Conservation (phyloP, 2,113 vertebrate species). For the Sebastes schlegelii region DNA sequence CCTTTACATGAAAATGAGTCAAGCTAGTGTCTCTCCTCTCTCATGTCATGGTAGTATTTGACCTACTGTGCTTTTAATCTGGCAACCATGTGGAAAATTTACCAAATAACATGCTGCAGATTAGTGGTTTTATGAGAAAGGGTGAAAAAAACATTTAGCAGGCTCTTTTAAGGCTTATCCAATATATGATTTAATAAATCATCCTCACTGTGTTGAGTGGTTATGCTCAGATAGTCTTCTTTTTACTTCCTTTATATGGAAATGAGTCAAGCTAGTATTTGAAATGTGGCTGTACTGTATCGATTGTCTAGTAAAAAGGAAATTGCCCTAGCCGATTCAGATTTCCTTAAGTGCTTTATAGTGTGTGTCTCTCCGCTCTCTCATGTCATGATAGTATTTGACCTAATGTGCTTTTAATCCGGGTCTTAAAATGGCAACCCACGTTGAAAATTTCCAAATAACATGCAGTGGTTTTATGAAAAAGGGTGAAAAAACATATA, state of each 20-base stretch:
- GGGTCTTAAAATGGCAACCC: no score
- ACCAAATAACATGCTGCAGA: neutral
- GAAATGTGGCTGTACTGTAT: neutral
- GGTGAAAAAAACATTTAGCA: neutral
- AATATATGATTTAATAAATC: neutral
- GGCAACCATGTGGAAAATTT: conserved; percentile 22
- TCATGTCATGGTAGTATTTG: conserved; percentile 2
- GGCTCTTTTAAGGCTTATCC: neutral
- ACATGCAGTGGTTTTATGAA: neutral
- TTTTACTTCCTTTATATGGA: neutral
- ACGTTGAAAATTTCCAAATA: no score
- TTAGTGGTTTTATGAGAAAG: neutral
- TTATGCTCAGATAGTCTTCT: neutral
- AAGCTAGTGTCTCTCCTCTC: neutral
- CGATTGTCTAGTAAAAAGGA: conserved; percentile 12
- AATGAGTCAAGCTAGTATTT: neutral
- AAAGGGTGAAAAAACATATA: neutral
- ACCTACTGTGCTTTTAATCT: conserved; percentile 33
- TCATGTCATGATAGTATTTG: no score
- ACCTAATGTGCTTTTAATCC: no score
- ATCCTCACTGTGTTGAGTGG: neutral
- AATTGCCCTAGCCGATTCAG: neutral
- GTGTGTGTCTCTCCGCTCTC: no score
- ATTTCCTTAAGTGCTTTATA: neutral
- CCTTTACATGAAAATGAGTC: neutral